Evolutionary conservation across 1,140 invertebrate species (phyloP).

Genomic region (Ooceraea biroi): DNA sequence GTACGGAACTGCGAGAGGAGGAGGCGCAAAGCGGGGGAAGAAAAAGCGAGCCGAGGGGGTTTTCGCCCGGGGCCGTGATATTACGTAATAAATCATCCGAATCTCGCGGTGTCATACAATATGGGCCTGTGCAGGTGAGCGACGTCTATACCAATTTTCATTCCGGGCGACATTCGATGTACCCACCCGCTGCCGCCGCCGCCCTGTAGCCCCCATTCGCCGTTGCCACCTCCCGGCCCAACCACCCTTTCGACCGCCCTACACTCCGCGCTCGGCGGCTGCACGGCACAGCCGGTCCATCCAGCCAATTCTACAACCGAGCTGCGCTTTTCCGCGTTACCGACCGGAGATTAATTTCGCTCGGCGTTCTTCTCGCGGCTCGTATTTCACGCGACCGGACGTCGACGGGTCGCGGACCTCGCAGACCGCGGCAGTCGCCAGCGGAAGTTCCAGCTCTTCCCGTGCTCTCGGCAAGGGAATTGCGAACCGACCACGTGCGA

Average conservation of each 20-base stretch:
- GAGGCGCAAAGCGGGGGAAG: neutral
- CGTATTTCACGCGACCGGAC: constrained; percentile 61
- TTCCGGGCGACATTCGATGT: constrained; percentile 74
- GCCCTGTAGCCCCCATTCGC: too few relatives aligned
- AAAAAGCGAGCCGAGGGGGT: neutral
- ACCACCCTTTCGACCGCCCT: constrained; percentile 37
- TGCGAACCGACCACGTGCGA: too few relatives aligned
- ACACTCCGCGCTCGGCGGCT: neutral
- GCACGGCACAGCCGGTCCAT: constrained; percentile 6
- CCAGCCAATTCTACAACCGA: constrained; percentile 62
- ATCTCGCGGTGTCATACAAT: constrained; percentile 78
- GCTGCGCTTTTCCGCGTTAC: constrained; percentile 33
- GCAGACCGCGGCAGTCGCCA: constrained; percentile 1
- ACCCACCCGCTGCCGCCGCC: constrained; percentile 40
- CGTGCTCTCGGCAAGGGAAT: too few relatives aligned
- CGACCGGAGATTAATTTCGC: constrained; percentile 70
- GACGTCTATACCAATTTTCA: constrained; percentile 78
- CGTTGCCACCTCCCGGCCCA: neutral
- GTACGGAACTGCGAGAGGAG: neutral
- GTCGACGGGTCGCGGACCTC: constrained; percentile 17
- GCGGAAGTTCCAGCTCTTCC: neutral
- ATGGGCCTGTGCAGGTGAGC: constrained; percentile 70
- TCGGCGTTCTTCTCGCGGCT: constrained; percentile 33
- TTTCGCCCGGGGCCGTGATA: constrained; percentile 69
- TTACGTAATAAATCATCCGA: constrained; percentile 80